Evolutionary conservation across 2,797 vertebrate species (phyloP), one percentile per base, ranked within the genome.

Genomic region (Hyperoplus lanceolatus): DNA sequence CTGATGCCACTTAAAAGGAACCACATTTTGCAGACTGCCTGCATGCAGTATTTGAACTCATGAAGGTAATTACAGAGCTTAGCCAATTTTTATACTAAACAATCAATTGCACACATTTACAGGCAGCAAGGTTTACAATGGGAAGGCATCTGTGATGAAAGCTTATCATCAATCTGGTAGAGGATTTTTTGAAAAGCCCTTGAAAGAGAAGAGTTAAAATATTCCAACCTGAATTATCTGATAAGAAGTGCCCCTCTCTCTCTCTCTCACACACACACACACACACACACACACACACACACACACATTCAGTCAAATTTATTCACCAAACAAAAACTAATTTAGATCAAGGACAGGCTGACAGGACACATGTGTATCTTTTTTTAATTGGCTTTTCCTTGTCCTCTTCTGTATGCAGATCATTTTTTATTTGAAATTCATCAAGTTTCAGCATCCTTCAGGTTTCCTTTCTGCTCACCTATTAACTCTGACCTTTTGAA

Each of bases 401-500:
- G 7, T 57, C 12, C 75, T 58, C 43, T 43, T 73, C 73, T 66
- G 9, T 70, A 63, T 70, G 43, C 41, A 36, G 56, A 53, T 58
- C 41, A 54, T 18, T 49, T 15, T 72, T 58, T 8, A 1, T n/a
- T 1, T 75, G 56, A 64, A 73, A 67, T 54, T 63, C 51, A 72
- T 81, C 62, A 53, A 64, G 78, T 61, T 43, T 18, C 73, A 46
- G 21, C 8, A 8, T 73, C 73, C 66, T 72, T 64, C 61, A 62
- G 21, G 67, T 54, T 13, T 29, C 55, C 39, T 49, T 29, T 41
- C 56, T 49, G 70, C 53, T 64, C 57, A 72, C 29, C 81, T 74
- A 36, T 70, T 81, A 67, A 59, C 73, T 49, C n/a, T 66, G 68
- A 72, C 87, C 87, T 85, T 29, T 73, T 69, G 18, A 72, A 77